Conservation (phyloP, 1,140 invertebrate species). For the Drosophila ercepeae region DNA sequence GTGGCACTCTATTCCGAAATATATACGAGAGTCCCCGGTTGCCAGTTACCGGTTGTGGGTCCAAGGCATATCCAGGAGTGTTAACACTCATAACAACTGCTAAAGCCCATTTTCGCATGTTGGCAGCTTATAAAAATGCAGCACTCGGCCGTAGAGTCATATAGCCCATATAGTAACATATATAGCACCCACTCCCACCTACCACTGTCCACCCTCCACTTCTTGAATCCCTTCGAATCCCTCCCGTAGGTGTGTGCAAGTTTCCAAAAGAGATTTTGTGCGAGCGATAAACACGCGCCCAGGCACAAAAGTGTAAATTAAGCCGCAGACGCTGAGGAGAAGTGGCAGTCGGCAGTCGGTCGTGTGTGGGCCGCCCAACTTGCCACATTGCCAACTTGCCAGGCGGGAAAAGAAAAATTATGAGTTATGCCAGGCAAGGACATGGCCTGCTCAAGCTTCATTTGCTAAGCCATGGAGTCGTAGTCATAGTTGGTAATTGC, state of each 20-base stretch:
- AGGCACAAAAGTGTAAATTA: slow-evolving; percentile 80
- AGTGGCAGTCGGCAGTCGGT: slow-evolving; percentile 37
- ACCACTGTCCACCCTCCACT: not conserved
- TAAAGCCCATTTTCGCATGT: slow-evolving; percentile 83
- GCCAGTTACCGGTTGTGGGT: slow-evolving; percentile 34
- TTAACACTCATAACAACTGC: slow-evolving; percentile 82
- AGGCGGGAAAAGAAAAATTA: slow-evolving; percentile 61
- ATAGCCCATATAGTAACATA: slow-evolving; percentile 51
- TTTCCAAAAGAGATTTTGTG: slow-evolving; percentile 73
- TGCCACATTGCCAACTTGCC: not conserved
- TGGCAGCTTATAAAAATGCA: slow-evolving; percentile 81
- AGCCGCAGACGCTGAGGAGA: slow-evolving; percentile 62
- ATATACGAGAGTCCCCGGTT: slow-evolving; percentile 44
- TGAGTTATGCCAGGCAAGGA: slow-evolving; percentile 78
- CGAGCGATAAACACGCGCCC: slow-evolving; percentile 78
- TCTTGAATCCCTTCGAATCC: slow-evolving; percentile 1
- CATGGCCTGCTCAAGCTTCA: slow-evolving; percentile 69
- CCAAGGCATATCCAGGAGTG: slow-evolving; percentile 72
- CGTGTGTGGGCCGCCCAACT: slow-evolving; percentile 64
- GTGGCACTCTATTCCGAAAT: slow-evolving; percentile 15
- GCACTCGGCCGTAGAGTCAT: slow-evolving; percentile 51
- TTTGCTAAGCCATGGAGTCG: slow-evolving; percentile 66
- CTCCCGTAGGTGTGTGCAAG: slow-evolving; percentile 52
- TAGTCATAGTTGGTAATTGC: slow-evolving; percentile 7
- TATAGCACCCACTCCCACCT: slow-evolving; percentile 46